Conservation (phyloP, 2,113 vertebrate species). For the Myotis davidii region DNA sequence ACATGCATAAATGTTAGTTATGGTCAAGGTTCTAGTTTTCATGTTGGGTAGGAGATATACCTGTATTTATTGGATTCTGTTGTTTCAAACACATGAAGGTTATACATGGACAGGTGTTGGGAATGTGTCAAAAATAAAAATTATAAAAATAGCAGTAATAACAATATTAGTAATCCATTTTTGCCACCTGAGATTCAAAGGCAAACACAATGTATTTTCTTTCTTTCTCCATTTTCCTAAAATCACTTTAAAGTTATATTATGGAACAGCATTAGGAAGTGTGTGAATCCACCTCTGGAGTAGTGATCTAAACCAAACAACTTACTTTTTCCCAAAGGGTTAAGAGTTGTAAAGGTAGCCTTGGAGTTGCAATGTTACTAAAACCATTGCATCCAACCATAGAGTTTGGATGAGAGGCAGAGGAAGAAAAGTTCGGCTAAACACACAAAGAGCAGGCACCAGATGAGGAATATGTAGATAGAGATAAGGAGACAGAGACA, state of each 20-base stretch:
- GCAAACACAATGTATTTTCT: not conserved
- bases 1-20: not conserved
- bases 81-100: not conserved
- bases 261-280: not conserved
- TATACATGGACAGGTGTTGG: not conserved
- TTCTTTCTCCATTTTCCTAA: not conserved
- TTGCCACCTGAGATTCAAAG: not conserved
- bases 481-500: not conserved
- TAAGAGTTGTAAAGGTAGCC: not conserved
- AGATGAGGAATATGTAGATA: not conserved
- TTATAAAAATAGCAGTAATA: not conserved
- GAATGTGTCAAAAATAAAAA: not conserved
- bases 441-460: not conserved
- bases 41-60: not conserved
- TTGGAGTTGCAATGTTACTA: not conserved
- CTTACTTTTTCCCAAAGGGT: not conserved
- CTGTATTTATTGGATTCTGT: not conserved
- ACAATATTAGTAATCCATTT: not conserved
- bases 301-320: not conserved
- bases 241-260: not conserved
- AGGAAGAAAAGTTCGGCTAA: not conserved
- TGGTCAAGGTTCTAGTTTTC: not conserved
- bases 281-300: not conserved
- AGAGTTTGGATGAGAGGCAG: not conserved
- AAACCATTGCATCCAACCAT: not conserved